Percentiles rank a stretch among this genome's conserved stretches.
Evolutionary conservation across 2,888 invertebrate species (phyloP).

Genomic region (Callyntrura sp.): DNA sequence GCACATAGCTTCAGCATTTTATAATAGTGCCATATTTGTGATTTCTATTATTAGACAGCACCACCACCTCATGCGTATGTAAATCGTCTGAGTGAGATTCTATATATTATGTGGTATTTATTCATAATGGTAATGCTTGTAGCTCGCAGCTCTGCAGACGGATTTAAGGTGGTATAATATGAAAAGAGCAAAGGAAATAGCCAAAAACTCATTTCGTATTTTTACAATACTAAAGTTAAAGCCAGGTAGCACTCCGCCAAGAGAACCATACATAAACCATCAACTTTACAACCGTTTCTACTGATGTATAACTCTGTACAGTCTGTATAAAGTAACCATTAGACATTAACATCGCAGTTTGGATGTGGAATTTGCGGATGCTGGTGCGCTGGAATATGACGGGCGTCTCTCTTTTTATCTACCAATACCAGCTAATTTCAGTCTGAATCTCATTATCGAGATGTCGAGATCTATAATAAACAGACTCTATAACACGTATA

Average conservation of each 20-base stretch:
- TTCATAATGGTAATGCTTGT: no score
- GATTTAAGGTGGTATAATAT: background rate
- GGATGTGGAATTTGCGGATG: background rate
- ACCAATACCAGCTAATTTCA: background rate
- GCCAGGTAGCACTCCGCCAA: background rate
- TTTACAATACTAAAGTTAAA: background rate
- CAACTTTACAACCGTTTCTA: no score
- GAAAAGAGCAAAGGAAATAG: slow-evolving; percentile 23
- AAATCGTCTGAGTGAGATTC: background rate
- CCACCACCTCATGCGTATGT: no score
- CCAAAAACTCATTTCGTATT: slow-evolving; percentile 11
- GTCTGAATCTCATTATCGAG: slow-evolving; percentile 21
- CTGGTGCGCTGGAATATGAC: background rate
- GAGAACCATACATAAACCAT: no score
- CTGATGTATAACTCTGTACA: no score
- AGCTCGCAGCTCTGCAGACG: no score
- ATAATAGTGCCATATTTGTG: background rate
- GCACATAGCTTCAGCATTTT: background rate
- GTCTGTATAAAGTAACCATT: no score
- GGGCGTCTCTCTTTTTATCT: background rate
- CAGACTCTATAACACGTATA: no score
- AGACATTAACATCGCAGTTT: no score
- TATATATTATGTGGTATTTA: no score
- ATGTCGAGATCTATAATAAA: slow-evolving; percentile 7
- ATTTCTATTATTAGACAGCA: background rate